Evolutionary conservation across 23 tunicate genomes (phyloP).

Genomic region (Phallusia fumigata): DNA sequence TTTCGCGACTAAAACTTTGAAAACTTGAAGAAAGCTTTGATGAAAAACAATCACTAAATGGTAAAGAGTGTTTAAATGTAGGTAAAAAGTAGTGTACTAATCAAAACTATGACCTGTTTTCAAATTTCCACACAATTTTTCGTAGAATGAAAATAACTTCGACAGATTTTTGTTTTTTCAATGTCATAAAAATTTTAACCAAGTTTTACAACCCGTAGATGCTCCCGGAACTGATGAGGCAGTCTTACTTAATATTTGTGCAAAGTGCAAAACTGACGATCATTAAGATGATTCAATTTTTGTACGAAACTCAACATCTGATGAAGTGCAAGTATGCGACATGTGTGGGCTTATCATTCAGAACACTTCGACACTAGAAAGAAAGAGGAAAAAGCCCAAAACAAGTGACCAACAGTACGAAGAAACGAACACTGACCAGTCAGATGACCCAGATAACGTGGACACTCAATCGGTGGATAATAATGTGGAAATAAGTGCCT

Average conservation of each 20-base stretch:
- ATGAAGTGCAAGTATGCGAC: constrained; percentile 19
- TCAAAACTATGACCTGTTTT: no score
- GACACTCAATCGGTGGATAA: not conserved
- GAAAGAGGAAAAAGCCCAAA: not conserved
- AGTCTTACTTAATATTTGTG: constrained; percentile 34
- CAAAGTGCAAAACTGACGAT: constrained; percentile 38
- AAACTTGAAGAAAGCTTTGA: constrained; percentile 1
- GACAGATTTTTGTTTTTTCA: not conserved
- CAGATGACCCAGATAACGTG: not conserved
- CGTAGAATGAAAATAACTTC: no score
- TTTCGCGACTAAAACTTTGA: not conserved
- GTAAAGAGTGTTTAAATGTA: not conserved
- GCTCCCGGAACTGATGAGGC: constrained; percentile 21
- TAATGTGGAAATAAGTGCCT: not conserved
- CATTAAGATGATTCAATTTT: not conserved
- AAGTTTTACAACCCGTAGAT: not conserved
- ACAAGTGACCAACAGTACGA: not conserved
- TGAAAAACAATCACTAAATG: not conserved
- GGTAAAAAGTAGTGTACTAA: no score
- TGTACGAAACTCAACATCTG: not conserved
- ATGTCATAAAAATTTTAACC: not conserved
- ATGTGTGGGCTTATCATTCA: constrained; percentile 30
- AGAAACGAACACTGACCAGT: not conserved
- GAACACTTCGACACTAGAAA: not conserved
- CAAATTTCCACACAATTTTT: not conserved